Evolutionary conservation across 2,888 invertebrate species (phyloP).

Genomic region (Plusia festucae): DNA sequence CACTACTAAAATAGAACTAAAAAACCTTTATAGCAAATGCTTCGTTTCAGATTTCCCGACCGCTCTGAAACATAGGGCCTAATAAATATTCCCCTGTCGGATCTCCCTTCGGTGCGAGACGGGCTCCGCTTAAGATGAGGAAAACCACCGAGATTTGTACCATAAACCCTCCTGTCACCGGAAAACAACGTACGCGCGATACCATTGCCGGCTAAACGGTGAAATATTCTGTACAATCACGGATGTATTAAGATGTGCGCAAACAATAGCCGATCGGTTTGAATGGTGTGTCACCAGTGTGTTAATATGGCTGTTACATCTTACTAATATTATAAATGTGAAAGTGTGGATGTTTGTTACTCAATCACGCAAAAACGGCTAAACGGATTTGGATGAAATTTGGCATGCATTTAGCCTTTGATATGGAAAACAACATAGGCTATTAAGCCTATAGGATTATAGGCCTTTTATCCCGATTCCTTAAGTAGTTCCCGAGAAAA

Average conservation of each 20-base stretch:
- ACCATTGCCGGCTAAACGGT: slow-evolving; percentile 52
- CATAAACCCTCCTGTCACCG: slow-evolving; percentile 76
- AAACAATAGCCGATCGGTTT: slow-evolving; percentile 14
- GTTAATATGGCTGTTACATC: slow-evolving; percentile 28
- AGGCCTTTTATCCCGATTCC: too few relatives aligned
- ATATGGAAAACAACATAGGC: too few relatives aligned
- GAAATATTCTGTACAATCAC: slow-evolving; percentile 51
- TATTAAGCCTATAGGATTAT: too few relatives aligned
- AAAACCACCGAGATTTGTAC: slow-evolving; percentile 76
- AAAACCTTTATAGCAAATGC: slow-evolving; percentile 55
- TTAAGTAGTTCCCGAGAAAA: too few relatives aligned
- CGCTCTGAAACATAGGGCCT: slow-evolving; percentile 67
- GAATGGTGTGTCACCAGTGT: slow-evolving; percentile 19
- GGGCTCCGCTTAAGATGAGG: slow-evolving; percentile 66
- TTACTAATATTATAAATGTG: too few relatives aligned
- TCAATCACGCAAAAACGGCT: too few relatives aligned
- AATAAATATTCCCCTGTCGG: slow-evolving; percentile 76
- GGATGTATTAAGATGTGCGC: slow-evolving; percentile 6
- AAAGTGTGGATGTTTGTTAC: too few relatives aligned
- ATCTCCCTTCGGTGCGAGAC: slow-evolving; percentile 65
- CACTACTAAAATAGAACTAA: slow-evolving; percentile 55
- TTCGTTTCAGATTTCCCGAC: slow-evolving; percentile 61
- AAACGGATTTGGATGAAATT: too few relatives aligned
- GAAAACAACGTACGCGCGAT: slow-evolving; percentile 67
- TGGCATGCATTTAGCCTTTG: too few relatives aligned